These are phyloP conservation scores for Acanthacorydalis orientalis DNA, from an alignment of 2,888 invertebrate species.

Conservation along the genomic window DNA sequence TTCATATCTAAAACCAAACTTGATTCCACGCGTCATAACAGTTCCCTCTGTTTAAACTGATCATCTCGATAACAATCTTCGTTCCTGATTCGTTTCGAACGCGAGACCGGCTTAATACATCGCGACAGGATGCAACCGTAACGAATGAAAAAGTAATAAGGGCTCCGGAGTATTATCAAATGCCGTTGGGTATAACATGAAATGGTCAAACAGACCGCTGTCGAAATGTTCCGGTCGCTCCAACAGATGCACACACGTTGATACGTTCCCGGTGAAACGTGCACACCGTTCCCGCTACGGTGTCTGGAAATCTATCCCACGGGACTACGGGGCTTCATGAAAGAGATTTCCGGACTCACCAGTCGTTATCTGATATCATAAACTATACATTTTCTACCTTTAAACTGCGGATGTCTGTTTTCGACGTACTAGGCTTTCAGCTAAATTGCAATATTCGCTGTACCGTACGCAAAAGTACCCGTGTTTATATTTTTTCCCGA, in stretches of 20 bases:
- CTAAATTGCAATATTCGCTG: no score
- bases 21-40: no score
- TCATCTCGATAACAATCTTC: no score
- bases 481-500: no score
- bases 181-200: background rate
- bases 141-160: background rate
- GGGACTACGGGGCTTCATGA: background rate
- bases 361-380: constrained; percentile 4
- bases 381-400: background rate
- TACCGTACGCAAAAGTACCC: no score
- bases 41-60: no score
- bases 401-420: background rate
- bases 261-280: no score
- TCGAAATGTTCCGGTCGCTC: no score
- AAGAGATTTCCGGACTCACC: constrained; percentile 5
- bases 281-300: background rate
- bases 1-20: no score
- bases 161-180: background rate
- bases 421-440: background rate
- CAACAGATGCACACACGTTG: no score
- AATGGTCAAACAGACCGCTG: background rate
- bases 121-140: background rate
- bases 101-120: no score
- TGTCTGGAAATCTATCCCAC: constrained; percentile 3
- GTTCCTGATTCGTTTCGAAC: no score